Evolutionary conservation across 1,140 invertebrate species (phyloP).

Genomic region (Yoshiicerus persimilis): DNA sequence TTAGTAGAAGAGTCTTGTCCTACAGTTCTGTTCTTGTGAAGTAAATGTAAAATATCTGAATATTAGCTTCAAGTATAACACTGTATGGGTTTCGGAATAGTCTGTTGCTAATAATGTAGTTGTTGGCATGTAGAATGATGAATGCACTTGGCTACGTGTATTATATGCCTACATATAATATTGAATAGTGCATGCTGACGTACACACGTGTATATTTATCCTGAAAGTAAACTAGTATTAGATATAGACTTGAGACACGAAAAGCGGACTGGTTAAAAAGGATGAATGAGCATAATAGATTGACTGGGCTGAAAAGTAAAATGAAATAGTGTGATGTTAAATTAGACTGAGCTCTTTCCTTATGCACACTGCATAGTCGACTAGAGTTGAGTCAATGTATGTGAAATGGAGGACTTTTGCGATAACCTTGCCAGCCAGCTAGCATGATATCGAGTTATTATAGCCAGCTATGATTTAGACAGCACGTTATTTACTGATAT

Average conservation of each 20-base stretch:
- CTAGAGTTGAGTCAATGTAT: neutral
- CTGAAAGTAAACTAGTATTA: neutral
- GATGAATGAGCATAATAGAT: constrained; percentile 13
- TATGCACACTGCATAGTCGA: neutral
- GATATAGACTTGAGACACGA: neutral
- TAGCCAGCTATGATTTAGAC: constrained; percentile 9
- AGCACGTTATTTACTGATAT: constrained; percentile 17
- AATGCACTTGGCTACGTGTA: neutral
- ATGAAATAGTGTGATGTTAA: constrained; percentile 16
- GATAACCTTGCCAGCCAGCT: constrained; percentile 17
- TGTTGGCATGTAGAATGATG: neutral
- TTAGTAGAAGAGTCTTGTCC: no score
- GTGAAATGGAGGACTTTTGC: constrained; percentile 3
- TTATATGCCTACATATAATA: neutral
- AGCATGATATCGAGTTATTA: constrained; percentile 22
- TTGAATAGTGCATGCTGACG: neutral
- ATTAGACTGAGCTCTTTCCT: neutral
- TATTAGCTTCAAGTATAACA: neutral
- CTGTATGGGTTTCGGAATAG: neutral
- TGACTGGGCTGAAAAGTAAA: constrained; percentile 7
- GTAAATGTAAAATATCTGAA: neutral
- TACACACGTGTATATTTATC: neutral
- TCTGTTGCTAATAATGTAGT: neutral
- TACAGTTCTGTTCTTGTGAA: neutral
- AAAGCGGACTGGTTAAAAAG: neutral